A percentile compares a stretch with the other conserved stretches of the same genome.
Evolutionary conservation across 2,888 invertebrate genomes (phyloP).

Genomic region (Nycteola revayana): DNA sequence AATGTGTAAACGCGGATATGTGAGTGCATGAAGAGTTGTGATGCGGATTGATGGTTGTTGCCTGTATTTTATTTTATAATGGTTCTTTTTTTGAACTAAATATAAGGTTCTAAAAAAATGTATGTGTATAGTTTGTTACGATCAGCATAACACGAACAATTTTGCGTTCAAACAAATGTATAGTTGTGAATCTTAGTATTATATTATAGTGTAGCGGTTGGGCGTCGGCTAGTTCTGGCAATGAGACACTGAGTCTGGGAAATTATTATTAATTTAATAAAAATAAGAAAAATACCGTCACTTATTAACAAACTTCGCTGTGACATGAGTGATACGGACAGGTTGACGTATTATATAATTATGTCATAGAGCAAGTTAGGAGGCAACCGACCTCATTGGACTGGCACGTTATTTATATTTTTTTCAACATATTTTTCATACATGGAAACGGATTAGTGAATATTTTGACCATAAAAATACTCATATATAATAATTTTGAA

Average conservation of each 20-base stretch:
- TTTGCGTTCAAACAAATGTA: conserved; percentile 30
- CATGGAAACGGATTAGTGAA: no score
- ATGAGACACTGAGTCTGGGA: no score
- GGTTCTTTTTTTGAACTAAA: not conserved
- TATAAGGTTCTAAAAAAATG: not conserved
- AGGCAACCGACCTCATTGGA: no score
- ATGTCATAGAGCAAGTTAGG: no score
- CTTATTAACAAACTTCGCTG: no score
- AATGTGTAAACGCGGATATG: conserved; percentile 27
- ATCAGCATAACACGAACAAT: conserved; percentile 11
- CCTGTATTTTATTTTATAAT: not conserved
- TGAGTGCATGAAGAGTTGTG: conserved; percentile 25
- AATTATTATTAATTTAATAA: no score
- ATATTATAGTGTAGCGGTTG: no score
- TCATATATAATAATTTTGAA: conserved; percentile 6
- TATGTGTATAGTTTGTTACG: not conserved
- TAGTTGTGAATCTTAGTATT: conserved; percentile 3
- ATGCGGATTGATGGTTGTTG: conserved; percentile 22
- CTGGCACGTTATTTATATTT: no score
- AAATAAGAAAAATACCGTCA: no score
- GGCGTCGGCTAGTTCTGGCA: no score
- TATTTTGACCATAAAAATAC: conserved; percentile 8
- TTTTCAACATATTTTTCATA: not conserved
- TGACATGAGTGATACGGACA: no score
- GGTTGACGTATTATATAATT: no score